These are phyloP conservation scores for Zingel zingel DNA, from an alignment of 2,113 vertebrate species.

Conservation along the genomic window DNA sequence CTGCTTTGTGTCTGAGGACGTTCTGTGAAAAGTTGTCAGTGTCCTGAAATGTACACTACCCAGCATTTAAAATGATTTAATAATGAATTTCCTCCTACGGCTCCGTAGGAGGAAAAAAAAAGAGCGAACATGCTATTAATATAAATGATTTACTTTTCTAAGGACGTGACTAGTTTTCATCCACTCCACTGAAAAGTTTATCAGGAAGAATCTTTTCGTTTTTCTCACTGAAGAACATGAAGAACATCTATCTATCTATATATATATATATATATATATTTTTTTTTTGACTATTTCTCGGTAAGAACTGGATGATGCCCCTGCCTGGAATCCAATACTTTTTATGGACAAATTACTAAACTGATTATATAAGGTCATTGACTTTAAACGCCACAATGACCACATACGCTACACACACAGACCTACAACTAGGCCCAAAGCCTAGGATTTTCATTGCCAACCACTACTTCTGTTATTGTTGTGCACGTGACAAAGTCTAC, in stretches of 20 bases:
- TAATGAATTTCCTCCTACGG: neutral
- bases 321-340: neutral
- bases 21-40: neutral
- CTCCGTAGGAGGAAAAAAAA: neutral
- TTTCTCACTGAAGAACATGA: neutral
- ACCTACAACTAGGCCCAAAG: no score
- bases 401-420: no score
- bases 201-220: neutral
- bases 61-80: no score
- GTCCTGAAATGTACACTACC: neutral
- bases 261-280: no score
- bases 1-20: conserved; percentile 24
- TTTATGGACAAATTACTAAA: neutral
- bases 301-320: neutral
- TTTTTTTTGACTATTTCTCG: no score
- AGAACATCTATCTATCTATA: no score
- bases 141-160: no score
- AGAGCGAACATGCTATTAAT: no score
- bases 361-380: neutral
- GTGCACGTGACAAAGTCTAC: no score
- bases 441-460: no score
- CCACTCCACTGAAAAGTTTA: neutral
- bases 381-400: no score
- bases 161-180: neutral
- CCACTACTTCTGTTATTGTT: no score